Evolutionary conservation across 2,888 invertebrate genomes (phyloP), one percentile per base, ranked within the genome.

Genomic region (Eupithecia subfuscata): DNA sequence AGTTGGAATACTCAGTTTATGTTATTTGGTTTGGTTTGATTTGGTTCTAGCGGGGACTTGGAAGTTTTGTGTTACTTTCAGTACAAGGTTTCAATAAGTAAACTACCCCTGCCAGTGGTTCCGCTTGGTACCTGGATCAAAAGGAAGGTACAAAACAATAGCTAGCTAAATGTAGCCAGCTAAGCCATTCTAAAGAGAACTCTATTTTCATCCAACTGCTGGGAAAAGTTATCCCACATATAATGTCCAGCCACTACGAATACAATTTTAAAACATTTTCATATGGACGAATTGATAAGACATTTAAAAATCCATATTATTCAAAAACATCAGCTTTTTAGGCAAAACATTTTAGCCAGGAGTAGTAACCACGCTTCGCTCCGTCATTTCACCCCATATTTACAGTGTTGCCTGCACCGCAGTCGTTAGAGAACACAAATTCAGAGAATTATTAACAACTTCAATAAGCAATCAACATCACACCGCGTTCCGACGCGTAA

Each of bases 381-480:
- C 3, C 18, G 11, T 11, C 12, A 40, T n/a, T 40, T 37, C 12
- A 40, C 67, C 34, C 40, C 12, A n/a, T 45, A 40, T 68, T 43
- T 68, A 67, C 40, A 45, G 22, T 68, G 43, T 40, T 43, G 40
- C 43, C 40, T 22, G 40, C 25, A 22, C 18, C 43, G 43, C 14
- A 68, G 43, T 68, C 25, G 25, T 40, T 40, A 64, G 30, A 34
- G 30, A 34, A 22, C 68, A 73, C 63, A 83, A 81, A 85, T 85
- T 85, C 84, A 77, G 80, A 80, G 83, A 87, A 89, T 88, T 89
- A 86, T 89, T 86, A 89, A 87, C 86, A 86, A 88, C 84, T 89
- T 90, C 87, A 88, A 88, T 88, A 89, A 88, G 89, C 88, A 90
- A 91, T 90, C 90, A 90, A 90, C 89, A 88, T 86, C 85, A 85